Base-by-base conservation (phyloP, 2,113 vertebrate genomes). In the Oryzias javanicus region DNA sequence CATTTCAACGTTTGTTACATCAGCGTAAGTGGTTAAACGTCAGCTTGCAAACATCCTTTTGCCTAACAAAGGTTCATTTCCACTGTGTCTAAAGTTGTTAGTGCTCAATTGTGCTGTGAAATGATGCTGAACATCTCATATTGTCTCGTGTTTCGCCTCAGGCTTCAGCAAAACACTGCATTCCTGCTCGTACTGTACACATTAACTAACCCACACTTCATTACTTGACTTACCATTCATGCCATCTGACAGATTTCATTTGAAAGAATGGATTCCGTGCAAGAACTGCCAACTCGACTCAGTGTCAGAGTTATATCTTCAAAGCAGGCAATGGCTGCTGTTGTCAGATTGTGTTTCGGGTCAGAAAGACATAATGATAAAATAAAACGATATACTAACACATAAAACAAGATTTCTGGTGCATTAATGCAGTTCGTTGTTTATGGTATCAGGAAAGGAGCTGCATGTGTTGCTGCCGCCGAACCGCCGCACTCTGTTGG, bases 201-300 rank as follows among this genome's bases (percentile, higher is more conserved):
- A 72, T 72, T 73, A 78, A 70, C 69, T 64, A 78, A 71, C 44
- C 72, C 81, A 64, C 48, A 70, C 55, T 42, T 24, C 51, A 63
- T 18, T 41, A 65, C 66, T 74, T 70, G 57, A 72, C 68, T 75
- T 74, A 42, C 64, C 48, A 29, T 70, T 76, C 67, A 78, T 80
- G 55, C 45, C 48, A 67, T 68, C 54, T 67, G 82, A 76, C 81
- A 80, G 71, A 67, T 65, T 80, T 74, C 22, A 53, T 78, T 64
- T 80, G 81, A 52, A 79, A 80, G 77, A 81, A 59, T 70, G 66
- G 60, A 57, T 55, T 35, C 63, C 61, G 59, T 67, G 71, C 18
- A 69, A 71, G 70, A 65, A 63, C 67, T 78, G 76, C 78, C 62
- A 2, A 52, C 61, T 67, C 40, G 42, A 45, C 56, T 72, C 12